Evolutionary conservation across 2,797 vertebrate genomes (phyloP).

Genomic region (Bryconaethiops microstoma): DNA sequence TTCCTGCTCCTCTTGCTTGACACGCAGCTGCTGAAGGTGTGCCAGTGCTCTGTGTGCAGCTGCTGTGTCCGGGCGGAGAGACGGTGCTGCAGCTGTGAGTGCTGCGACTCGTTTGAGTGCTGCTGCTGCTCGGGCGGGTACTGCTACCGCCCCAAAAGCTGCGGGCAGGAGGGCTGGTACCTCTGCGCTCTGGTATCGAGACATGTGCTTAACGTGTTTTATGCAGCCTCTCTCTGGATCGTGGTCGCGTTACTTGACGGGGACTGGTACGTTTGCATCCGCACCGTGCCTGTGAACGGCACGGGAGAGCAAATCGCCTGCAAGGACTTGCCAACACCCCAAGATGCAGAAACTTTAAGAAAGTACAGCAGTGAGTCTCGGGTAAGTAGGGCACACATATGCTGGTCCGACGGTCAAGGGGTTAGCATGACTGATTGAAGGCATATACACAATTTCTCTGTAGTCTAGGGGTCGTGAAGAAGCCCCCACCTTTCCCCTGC

Average conservation of each 20-base stretch:
- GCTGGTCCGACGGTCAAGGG: too few relatives aligned
- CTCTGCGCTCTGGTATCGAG: constrained; percentile 8
- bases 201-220: constrained; percentile 25
- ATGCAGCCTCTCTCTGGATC: constrained; percentile 41
- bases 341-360: constrained; percentile 44
- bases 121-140: constrained; percentile 43
- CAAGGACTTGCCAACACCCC: constrained; percentile 42
- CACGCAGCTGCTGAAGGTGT: constrained; percentile 40
- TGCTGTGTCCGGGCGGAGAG: constrained; percentile 20
- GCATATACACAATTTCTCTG: too few relatives aligned
- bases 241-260: constrained; percentile 44
- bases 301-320: constrained; percentile 47
- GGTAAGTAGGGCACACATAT: not conserved
- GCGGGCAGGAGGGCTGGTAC: constrained; percentile 3
- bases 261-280: constrained; percentile 52
- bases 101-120: constrained; percentile 35
- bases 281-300: constrained; percentile 15
- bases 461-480: too few relatives aligned
- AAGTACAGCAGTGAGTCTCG: constrained; percentile 51
- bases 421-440: too few relatives aligned
- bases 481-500: too few relatives aligned
- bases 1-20: constrained; percentile 32
- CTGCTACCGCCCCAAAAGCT: constrained; percentile 18
- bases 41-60: constrained; percentile 39
- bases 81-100: constrained; percentile 21